Conservation (phyloP, 2,797 vertebrate genomes). For the Chanos chanos region DNA sequence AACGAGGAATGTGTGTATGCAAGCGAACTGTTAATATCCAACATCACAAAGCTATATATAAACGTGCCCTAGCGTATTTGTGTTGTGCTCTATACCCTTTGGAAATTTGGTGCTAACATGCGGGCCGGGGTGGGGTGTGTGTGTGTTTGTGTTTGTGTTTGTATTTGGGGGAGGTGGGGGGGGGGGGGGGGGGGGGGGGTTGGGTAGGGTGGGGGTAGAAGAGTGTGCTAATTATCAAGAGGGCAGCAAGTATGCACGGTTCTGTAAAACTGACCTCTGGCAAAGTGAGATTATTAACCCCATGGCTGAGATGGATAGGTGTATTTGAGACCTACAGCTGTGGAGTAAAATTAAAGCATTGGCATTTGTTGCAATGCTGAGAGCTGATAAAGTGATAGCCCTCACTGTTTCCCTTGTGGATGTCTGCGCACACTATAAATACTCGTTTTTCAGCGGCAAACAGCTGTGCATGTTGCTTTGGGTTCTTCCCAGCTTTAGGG, state of each 20-base stretch:
- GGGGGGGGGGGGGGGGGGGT: too few species aligned
- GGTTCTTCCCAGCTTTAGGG: conserved; percentile 13
- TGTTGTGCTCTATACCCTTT: conserved; percentile 7
- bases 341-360: conserved; percentile 33
- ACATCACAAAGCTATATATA: conserved; percentile 33
- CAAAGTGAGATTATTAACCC: conserved; percentile 23
- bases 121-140: too few species aligned
- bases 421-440: conserved; percentile 62
- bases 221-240: conserved; percentile 37
- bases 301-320: conserved; percentile 24
- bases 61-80: conserved; percentile 15
- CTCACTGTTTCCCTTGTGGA: conserved; percentile 23
- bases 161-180: too few species aligned
- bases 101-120: conserved; percentile 20
- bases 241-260: conserved; percentile 16
- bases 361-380: conserved; percentile 39
- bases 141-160: too few species aligned
- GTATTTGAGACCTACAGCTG: conserved; percentile 35
- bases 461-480: conserved; percentile 43
- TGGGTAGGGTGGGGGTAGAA: too few species aligned
- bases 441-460: conserved; percentile 48
- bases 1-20: conserved; percentile 17
- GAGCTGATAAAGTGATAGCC: conserved; percentile 45
- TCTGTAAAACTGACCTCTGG: conserved; percentile 10
- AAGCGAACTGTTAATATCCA: conserved; percentile 10